Percentiles rank a stretch among this genome's conserved stretches.
Evolutionary conservation across 2,888 invertebrate species (phyloP).

Genomic region (Chymomyza caudatula): DNA sequence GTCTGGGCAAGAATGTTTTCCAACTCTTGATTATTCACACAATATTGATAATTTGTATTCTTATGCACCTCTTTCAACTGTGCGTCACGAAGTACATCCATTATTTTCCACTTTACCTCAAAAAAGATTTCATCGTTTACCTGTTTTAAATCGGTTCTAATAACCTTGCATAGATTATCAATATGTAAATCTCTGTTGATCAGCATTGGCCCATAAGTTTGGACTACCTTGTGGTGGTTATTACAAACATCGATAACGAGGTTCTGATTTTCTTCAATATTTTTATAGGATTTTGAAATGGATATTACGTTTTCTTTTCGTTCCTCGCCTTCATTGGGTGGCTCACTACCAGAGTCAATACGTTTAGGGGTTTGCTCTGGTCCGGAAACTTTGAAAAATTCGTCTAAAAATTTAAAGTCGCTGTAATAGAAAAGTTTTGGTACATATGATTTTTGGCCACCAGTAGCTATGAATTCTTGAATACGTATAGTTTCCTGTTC

Average conservation of each 20-base stretch:
- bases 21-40: no score
- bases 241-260: no score
- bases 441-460: neutral
- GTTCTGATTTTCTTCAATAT: neutral
- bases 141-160: slow-evolving; percentile 6
- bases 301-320: neutral
- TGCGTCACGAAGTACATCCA: slow-evolving; percentile 20
- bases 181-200: neutral
- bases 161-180: slow-evolving; percentile 7
- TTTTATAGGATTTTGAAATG: neutral
- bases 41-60: slow-evolving; percentile 21
- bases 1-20: neutral
- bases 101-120: slow-evolving; percentile 13
- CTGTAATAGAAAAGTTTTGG: slow-evolving; percentile 1
- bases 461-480: neutral
- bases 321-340: neutral
- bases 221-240: neutral
- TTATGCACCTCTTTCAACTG: slow-evolving; percentile 28
- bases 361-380: neutral
- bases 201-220: neutral
- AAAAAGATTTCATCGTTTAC: slow-evolving; percentile 9
- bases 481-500: neutral
- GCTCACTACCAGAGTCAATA: slow-evolving; percentile 5
- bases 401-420: slow-evolving; percentile 1
- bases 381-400: neutral